A percentile compares a stretch with the other conserved stretches of the same genome.
phyloP scores from a whole-genome alignment of 2,888 invertebrate species.

The Macropis europaea region DNA sequence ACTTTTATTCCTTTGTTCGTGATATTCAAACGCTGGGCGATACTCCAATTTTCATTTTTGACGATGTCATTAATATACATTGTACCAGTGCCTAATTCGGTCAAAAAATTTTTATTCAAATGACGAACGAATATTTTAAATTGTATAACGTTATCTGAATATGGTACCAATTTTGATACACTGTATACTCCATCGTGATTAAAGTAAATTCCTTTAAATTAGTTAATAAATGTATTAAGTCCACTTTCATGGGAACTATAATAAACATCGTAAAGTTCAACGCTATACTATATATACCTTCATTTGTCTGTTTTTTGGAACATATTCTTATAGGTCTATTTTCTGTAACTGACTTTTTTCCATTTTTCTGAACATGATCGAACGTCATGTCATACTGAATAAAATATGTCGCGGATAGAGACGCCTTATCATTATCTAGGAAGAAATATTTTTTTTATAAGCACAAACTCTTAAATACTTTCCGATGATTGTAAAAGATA shows the following conservation, averaged over 20 bases:
- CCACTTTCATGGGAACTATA: not conserved
- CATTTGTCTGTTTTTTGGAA: conserved; percentile 77
- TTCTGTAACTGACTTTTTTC: conserved; percentile 75
- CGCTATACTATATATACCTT: conserved; percentile 69
- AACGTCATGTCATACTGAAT: conserved; percentile 80
- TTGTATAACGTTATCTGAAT: conserved; percentile 73
- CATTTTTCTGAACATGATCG: conserved; percentile 68
- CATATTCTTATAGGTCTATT: conserved; percentile 75
- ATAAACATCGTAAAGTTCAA: not conserved
- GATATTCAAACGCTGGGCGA: conserved; percentile 77
- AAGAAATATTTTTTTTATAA: conserved; percentile 6
- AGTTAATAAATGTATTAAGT: conserved; percentile 5
- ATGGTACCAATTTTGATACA: conserved; percentile 74
- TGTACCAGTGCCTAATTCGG: conserved; percentile 78
- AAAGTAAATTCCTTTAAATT: conserved; percentile 79
- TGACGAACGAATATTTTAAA: conserved; percentile 80
- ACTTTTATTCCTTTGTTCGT: conserved; percentile 79
- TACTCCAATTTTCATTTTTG: conserved; percentile 73
- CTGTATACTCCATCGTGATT: conserved; percentile 80
- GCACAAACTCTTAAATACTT: not conserved
- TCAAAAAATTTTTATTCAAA: conserved; percentile 78
- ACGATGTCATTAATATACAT: conserved; percentile 77
- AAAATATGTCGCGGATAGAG: conserved; percentile 78
- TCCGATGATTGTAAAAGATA: not conserved
- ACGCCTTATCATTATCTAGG: conserved; percentile 64